Base-by-base conservation (phyloP, 2,113 vertebrate genomes). In the Mesocricetus auratus region DNA sequence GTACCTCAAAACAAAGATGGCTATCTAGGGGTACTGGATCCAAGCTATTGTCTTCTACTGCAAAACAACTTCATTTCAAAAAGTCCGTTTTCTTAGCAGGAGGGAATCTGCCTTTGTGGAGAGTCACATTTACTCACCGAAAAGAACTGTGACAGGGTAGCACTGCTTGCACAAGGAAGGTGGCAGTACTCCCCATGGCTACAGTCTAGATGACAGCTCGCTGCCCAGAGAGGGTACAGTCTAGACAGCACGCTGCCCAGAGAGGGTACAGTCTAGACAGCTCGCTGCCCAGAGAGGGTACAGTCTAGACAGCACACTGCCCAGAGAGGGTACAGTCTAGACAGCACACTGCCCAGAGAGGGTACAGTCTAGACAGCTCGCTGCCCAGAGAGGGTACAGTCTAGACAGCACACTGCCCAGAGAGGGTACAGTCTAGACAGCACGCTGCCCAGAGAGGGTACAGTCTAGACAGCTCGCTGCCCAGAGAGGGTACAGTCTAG, bases 141-240 rank as follows among this genome's bases (percentile, higher is more conserved):
- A 75, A 12, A 12, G 11, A 45, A 2, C 10, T 36, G 21, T 0
- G 8, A 7, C 56, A 8, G 47, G 15, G 26, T 7, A 33, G 68
- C 15, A 26, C 33, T 19, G 36, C 22, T 31, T 17, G 66, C 7
- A 1, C 53, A 6, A 24, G 7, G 66, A 17, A 33, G 5, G 2
- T 33, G 5, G 2, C 22, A 24, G 26, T 2, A 1, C 0, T 6
- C 15, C 9, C 0, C 26, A 33, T 0, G 11, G 64, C 47, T 9
- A 3, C 0, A 0, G 39, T 85, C 29, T 33, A 53, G n/a, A n/a
- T n/a, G 82, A 62, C 31, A 24, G 42, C 1, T 6, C 3, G 6
- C 47, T 3, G 3, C 39, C 11, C 17, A 1, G 47, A 7, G 24
- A 73, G 33, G 4, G 7, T 36, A 58, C n/a, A n/a, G n/a, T n/a